These are phyloP conservation scores for Smittia aterrima DNA, from an alignment of 2,888 invertebrate species.

Conservation along the genomic window DNA sequence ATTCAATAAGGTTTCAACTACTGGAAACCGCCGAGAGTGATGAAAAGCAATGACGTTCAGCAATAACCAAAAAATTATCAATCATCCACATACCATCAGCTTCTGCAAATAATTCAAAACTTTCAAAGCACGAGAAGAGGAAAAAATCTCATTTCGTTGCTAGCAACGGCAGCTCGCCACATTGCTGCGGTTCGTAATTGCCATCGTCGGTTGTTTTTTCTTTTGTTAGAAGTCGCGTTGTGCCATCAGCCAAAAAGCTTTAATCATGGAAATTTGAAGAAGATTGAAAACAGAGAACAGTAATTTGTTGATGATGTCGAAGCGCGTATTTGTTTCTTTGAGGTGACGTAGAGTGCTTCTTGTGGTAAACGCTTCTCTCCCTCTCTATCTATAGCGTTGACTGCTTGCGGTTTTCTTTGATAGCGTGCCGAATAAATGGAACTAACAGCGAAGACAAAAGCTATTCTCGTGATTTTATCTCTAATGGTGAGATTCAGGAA, in stretches of 20 bases:
- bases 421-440: slow-evolving; percentile 24
- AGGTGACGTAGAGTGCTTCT: background rate
- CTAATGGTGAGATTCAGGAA: background rate
- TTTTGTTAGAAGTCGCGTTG: background rate
- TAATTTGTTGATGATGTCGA: slow-evolving; percentile 7
- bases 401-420: slow-evolving; percentile 38
- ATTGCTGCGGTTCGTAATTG: slow-evolving; percentile 2
- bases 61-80: background rate
- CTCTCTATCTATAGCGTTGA: background rate
- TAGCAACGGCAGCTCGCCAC: background rate
- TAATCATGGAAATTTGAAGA: background rate
- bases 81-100: slow-evolving; percentile 7
- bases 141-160: background rate
- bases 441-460: background rate
- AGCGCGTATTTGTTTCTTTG: slow-evolving; percentile 23
- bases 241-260: slow-evolving; percentile 4
- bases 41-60: slow-evolving; percentile 3
- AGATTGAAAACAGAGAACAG: slow-evolving; percentile 17
- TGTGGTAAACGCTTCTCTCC: background rate
- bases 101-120: slow-evolving; percentile 14
- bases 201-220: slow-evolving; percentile 4
- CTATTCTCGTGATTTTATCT: background rate
- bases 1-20: background rate
- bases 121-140: background rate
- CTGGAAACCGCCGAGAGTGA: background rate